Percentiles rank a stretch among this genome's conserved stretches.
phyloP scores from a whole-genome alignment of 2,797 vertebrate species.

The Sebastes steindachneri region DNA sequence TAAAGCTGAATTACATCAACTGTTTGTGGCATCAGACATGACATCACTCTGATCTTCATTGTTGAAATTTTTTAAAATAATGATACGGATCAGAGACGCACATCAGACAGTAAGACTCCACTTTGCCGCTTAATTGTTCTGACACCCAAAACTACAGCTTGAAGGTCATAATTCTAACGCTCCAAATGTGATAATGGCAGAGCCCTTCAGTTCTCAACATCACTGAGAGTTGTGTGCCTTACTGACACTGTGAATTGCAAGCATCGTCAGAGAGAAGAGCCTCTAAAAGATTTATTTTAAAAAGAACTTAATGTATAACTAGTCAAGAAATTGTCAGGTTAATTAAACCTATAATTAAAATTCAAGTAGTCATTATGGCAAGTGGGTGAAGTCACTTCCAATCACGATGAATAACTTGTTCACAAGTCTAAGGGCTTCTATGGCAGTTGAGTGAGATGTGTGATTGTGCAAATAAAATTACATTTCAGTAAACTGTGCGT shows the following conservation, averaged over 20 bases:
- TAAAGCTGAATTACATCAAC: constrained; percentile 34
- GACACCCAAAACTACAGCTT: constrained; percentile 24
- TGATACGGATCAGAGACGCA: neutral
- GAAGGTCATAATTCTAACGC: constrained; percentile 16
- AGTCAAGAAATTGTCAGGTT: constrained; percentile 2
- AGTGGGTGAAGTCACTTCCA: constrained; percentile 7
- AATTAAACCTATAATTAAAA: constrained; percentile 25
- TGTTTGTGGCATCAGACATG: constrained; percentile 11
- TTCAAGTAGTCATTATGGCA: neutral
- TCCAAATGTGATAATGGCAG: constrained; percentile 12
- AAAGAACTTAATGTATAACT: constrained; percentile 17
- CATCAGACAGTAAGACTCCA: constrained; percentile 35
- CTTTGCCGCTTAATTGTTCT: constrained; percentile 10
- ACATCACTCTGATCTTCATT: constrained; percentile 9
- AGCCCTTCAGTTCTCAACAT: neutral
- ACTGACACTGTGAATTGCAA: constrained; percentile 19
- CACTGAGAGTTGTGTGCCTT: constrained; percentile 3
- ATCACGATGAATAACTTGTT: constrained; percentile 1
- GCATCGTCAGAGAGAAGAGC: constrained; percentile 3
- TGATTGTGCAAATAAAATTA: neutral
- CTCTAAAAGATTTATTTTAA: constrained; percentile 33
- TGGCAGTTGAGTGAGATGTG: too few relatives aligned
- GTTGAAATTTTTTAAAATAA: neutral
- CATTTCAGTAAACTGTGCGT: neutral
- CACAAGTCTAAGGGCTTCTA: neutral